These are phyloP conservation scores for Melitaea athalia DNA, from an alignment of 2,888 invertebrate species.

Conservation along the genomic window DNA sequence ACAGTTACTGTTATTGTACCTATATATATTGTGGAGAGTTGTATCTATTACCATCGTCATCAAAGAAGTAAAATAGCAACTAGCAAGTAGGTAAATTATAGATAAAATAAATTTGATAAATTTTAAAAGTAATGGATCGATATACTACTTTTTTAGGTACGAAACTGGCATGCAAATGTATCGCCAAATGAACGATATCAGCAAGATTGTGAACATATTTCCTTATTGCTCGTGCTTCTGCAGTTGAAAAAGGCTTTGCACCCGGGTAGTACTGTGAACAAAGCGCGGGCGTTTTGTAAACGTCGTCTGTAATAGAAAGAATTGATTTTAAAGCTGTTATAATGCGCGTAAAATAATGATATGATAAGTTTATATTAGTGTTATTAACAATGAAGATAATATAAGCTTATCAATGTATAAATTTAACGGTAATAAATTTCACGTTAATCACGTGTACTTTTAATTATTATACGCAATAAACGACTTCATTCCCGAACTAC, in stretches of 20 bases:
- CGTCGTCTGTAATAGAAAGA: slow-evolving; percentile 58
- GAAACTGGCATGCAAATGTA: slow-evolving; percentile 72
- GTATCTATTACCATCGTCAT: too few species aligned
- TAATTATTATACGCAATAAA: not conserved
- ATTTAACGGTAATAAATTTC: not conserved
- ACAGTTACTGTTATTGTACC: too few species aligned
- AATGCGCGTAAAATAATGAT: not conserved
- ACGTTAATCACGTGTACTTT: slow-evolving; percentile 1
- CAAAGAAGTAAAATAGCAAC: too few species aligned
- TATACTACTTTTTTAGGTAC: slow-evolving; percentile 60
- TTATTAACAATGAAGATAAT: slow-evolving; percentile 22
- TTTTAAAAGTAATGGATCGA: not conserved
- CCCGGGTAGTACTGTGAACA: slow-evolving; percentile 74
- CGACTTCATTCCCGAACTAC: too few species aligned
- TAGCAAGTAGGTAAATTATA: not conserved
- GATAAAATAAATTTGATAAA: not conserved
- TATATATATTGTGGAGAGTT: too few species aligned
- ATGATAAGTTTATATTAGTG: slow-evolving; percentile 14
- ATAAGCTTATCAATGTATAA: slow-evolving; percentile 1
- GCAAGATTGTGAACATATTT: slow-evolving; percentile 62
- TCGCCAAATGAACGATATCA: slow-evolving; percentile 58
- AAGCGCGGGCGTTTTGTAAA: slow-evolving; percentile 60
- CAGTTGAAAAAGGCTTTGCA: slow-evolving; percentile 63
- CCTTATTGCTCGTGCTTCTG: slow-evolving; percentile 67
- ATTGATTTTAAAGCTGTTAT: slow-evolving; percentile 1